Conservation (phyloP, 2,888 invertebrate genomes). For the Mycalesis mineus region DNA sequence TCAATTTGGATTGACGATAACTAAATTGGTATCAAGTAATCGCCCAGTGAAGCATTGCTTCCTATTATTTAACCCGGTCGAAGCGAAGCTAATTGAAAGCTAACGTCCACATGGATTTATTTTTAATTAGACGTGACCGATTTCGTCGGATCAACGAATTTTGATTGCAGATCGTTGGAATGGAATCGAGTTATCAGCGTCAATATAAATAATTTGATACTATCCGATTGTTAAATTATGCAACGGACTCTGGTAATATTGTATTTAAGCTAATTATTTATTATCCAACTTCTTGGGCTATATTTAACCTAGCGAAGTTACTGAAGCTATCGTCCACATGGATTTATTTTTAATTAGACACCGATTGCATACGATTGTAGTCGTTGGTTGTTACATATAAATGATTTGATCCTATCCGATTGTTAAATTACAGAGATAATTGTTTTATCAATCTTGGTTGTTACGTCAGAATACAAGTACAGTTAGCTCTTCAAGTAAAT, state of each 20-base stretch:
- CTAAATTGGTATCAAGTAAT: too few species aligned
- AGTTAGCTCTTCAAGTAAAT: too few species aligned
- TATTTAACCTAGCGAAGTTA: conserved; percentile 19
- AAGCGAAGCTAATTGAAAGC: conserved; percentile 39
- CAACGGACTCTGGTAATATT: not conserved
- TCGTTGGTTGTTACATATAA: not conserved
- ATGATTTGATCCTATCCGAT: not conserved
- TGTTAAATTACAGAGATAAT: not conserved
- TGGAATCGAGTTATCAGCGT: not conserved
- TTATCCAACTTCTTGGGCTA: too few species aligned
- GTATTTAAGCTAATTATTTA: too few species aligned
- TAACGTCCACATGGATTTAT: conserved; percentile 40
- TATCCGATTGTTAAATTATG: not conserved
- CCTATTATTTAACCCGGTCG: too few species aligned
- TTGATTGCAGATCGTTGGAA: not conserved
- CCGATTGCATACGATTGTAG: conserved; percentile 16
- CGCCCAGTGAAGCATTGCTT: too few species aligned
- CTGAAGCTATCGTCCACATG: conserved; percentile 42
- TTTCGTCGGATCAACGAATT: conserved; percentile 15
- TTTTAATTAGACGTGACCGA: conserved; percentile 34
- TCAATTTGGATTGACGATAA: too few species aligned
- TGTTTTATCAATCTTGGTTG: too few species aligned
- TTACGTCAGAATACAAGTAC: too few species aligned
- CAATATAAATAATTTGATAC: not conserved
- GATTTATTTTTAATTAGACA: conserved; percentile 39